These are phyloP conservation scores for Atlantisia rogersi DNA, from an alignment of 2,113 vertebrate species.

Conservation along the genomic window DNA sequence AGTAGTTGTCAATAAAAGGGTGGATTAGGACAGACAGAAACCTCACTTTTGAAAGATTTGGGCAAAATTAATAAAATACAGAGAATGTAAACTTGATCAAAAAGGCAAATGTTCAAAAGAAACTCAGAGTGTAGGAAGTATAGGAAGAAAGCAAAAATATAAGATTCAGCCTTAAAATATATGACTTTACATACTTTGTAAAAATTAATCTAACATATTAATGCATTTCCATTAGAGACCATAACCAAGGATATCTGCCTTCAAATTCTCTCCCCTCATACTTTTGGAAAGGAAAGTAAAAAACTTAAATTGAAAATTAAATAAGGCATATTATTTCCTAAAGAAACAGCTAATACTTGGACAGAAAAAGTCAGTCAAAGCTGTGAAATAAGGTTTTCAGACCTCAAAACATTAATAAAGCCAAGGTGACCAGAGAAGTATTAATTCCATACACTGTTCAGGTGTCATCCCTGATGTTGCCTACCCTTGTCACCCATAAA, in stretches of 20 bases:
- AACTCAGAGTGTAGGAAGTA: neutral
- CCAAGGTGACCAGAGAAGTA: neutral
- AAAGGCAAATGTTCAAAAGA: neutral
- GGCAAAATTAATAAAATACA: neutral
- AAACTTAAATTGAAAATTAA: neutral
- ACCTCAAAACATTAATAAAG: neutral
- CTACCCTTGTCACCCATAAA: neutral
- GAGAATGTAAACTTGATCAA: neutral
- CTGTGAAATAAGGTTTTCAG: neutral
- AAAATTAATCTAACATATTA: neutral
- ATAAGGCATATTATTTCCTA: neutral
- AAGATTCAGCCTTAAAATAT: neutral
- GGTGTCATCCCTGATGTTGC: neutral
- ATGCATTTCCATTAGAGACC: neutral
- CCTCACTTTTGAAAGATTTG: neutral
- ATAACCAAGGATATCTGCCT: neutral
- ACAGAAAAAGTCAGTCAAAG: neutral
- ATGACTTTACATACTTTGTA: neutral
- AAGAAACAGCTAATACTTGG: neutral
- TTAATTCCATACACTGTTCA: neutral
- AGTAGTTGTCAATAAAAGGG: neutral
- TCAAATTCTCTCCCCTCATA: neutral
- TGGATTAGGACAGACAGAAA: neutral
- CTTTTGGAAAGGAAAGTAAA: neutral
- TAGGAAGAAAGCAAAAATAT: neutral